phyloP scores from a whole-genome alignment of 1,140 invertebrate genomes.

The Dinothrombium tinctorium region DNA sequence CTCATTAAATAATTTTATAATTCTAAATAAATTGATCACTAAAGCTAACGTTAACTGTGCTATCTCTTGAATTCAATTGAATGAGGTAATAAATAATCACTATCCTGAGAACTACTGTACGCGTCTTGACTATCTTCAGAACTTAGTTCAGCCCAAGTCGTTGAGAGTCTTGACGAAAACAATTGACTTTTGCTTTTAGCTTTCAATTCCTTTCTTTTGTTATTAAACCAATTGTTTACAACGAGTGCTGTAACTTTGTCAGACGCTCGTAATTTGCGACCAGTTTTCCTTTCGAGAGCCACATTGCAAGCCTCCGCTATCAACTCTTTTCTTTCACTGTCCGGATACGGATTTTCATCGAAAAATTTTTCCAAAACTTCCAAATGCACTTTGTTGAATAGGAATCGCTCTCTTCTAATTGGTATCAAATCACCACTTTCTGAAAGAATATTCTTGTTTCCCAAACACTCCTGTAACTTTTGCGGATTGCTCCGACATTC shows the following conservation, averaged over 20 bases:
- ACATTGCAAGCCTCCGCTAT: conserved; percentile 22
- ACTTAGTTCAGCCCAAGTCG: too few relatives aligned
- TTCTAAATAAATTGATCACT: too few relatives aligned
- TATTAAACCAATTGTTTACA: conserved; percentile 1
- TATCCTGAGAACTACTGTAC: too few relatives aligned
- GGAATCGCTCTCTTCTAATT: conserved; percentile 21
- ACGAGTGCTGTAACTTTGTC: not conserved
- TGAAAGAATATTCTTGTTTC: too few relatives aligned
- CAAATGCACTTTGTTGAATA: conserved; percentile 22
- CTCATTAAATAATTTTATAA: too few relatives aligned
- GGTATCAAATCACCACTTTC: conserved; percentile 17
- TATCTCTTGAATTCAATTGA: too few relatives aligned
- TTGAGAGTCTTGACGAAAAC: conserved; percentile 2
- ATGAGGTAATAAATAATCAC: too few relatives aligned
- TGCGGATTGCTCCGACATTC: conserved; percentile 16
- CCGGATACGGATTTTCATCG: conserved; percentile 22
- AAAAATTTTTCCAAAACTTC: conserved; percentile 22
- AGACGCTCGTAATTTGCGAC: not conserved
- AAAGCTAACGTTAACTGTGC: too few relatives aligned
- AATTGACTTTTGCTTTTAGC: conserved; percentile 1
- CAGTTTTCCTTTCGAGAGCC: conserved; percentile 15
- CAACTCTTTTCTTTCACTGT: conserved; percentile 20
- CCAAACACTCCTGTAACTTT: too few relatives aligned
- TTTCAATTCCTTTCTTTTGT: not conserved
- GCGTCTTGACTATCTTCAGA: too few relatives aligned